Conservation (phyloP, 2,888 invertebrate species). For the Nomada ruficornis region DNA sequence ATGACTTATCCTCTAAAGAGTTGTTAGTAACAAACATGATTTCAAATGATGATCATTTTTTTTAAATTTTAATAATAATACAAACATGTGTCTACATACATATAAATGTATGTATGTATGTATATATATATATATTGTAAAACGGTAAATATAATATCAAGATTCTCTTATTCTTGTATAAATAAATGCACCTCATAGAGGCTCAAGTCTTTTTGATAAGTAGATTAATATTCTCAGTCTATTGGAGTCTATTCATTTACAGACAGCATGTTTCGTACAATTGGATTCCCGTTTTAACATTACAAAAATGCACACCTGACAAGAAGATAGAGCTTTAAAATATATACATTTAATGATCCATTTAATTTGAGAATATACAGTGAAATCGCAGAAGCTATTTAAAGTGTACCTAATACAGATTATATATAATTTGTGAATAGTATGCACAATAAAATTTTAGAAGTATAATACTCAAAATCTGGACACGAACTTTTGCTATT, state of each 20-base stretch:
- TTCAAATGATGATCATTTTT: constrained; percentile 50
- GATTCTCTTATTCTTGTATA: constrained; percentile 49
- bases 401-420: constrained; percentile 2
- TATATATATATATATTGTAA: constrained; percentile 8
- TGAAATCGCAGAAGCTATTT: constrained; percentile 8
- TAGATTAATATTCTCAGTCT: constrained; percentile 63
- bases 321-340: constrained; percentile 4
- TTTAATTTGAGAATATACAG: constrained; percentile 6
- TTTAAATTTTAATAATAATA: constrained; percentile 48
- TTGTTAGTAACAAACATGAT: constrained; percentile 50
- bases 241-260: constrained; percentile 53
- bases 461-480: constrained; percentile 1
- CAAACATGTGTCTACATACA: neutral
- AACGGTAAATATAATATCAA: constrained; percentile 47
- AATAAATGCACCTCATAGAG: constrained; percentile 68
- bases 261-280: constrained; percentile 41
- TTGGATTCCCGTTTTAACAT: constrained; percentile 22
- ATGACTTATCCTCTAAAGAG: constrained; percentile 53
- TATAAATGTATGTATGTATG: constrained; percentile 5
- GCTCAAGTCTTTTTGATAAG: constrained; percentile 60
- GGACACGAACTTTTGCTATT: constrained; percentile 15
- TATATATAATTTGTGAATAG: constrained; percentile 13
- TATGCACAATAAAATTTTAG: neutral
- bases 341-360: constrained; percentile 16
- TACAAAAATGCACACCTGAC: constrained; percentile 8